Percentiles rank a stretch among this genome's conserved stretches.
Evolutionary conservation across 2,113 vertebrate genomes (phyloP).

Genomic region (Oenanthe oenanthe): DNA sequence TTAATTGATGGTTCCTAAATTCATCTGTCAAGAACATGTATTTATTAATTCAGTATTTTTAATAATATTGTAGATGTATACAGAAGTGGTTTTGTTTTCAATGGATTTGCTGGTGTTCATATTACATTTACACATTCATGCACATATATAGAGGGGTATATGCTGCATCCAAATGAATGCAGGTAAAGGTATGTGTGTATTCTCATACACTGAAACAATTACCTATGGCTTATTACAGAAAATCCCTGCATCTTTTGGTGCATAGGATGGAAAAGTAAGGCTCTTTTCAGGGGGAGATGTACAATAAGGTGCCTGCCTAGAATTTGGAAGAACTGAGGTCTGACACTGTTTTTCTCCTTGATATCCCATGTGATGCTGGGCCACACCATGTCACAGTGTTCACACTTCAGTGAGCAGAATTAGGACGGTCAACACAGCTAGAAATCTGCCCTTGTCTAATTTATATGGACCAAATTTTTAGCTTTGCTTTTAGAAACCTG

Average conservation of each 20-base stretch:
- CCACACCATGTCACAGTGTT: not conserved
- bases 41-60: slow-evolving; percentile 77
- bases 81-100: not conserved
- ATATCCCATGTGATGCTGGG: not conserved
- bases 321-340: not conserved
- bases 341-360: not conserved
- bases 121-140: not conserved
- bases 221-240: not conserved
- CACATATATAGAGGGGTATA: not conserved
- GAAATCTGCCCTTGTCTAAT: not conserved
- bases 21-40: slow-evolving; percentile 65
- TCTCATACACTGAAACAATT: not conserved
- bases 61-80: slow-evolving; percentile 62
- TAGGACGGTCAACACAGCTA: not conserved
- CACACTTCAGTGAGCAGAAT: not conserved
- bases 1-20: slow-evolving; percentile 76
- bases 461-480: not conserved
- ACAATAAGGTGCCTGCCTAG: not conserved
- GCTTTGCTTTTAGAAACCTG: not conserved
- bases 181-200: not conserved
- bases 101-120: not conserved
- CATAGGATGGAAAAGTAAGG: not conserved
- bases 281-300: not conserved
- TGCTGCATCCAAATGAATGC: not conserved
- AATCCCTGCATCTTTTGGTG: not conserved